phyloP scores from a whole-genome alignment of 2,888 invertebrate genomes.

The Nyleta sp. region DNA sequence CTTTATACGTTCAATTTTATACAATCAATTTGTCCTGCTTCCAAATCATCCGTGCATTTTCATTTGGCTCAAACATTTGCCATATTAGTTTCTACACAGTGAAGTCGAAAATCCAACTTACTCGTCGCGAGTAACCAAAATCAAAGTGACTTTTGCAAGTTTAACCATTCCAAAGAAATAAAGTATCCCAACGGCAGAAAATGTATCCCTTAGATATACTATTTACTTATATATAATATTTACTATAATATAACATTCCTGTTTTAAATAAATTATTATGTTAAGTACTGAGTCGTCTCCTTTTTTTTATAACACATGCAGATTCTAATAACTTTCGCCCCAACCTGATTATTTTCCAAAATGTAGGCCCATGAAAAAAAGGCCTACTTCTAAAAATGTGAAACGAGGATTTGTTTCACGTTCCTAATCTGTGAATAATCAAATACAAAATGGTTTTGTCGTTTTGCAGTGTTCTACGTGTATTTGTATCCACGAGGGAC shows the following conservation, averaged over 20 bases:
- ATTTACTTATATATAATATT: neutral
- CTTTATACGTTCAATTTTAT: too few relatives aligned
- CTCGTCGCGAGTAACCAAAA: neutral
- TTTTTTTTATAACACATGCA: conserved; percentile 7
- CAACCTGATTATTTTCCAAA: too few relatives aligned
- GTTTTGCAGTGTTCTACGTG: conserved; percentile 52
- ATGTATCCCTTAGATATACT: conserved; percentile 12
- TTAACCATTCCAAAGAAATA: conserved; percentile 8
- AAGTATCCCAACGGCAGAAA: conserved; percentile 9
- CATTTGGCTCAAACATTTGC: conserved; percentile 10
- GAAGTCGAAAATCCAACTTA: neutral
- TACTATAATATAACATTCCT: neutral
- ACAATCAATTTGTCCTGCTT: too few relatives aligned
- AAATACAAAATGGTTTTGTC: neutral
- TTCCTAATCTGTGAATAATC: too few relatives aligned
- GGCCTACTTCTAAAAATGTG: too few relatives aligned
- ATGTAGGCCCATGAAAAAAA: too few relatives aligned
- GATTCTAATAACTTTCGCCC: neutral
- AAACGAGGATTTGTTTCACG: too few relatives aligned
- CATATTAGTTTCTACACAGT: conserved; percentile 2
- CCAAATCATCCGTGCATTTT: too few relatives aligned
- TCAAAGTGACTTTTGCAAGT: neutral
- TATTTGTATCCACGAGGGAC: conserved; percentile 56
- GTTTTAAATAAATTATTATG: conserved; percentile 10
- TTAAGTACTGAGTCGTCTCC: neutral